phyloP scores from a whole-genome alignment of 2,888 invertebrate genomes.

The Torymus tubicola region DNA sequence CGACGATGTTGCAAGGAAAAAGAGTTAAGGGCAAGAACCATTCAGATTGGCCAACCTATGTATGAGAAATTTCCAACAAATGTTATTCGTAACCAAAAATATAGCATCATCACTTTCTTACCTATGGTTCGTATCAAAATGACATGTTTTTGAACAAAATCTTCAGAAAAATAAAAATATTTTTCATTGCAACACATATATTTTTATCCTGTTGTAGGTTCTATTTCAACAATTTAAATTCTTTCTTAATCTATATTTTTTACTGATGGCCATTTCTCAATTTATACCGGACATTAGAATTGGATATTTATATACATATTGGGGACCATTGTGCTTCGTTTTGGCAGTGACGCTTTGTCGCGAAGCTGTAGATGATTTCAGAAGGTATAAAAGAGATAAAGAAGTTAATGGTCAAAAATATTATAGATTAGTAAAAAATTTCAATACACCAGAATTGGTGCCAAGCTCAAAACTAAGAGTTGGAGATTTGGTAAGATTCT shows the following conservation, averaged over 20 bases:
- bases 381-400: slow-evolving; percentile 91
- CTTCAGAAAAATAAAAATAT: not conserved
- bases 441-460: slow-evolving; percentile 83
- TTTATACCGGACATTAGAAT: slow-evolving; percentile 98
- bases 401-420: slow-evolving; percentile 98
- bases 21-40: slow-evolving; percentile 86
- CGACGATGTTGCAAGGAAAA: slow-evolving; percentile 85
- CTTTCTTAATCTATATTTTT: slow-evolving; percentile 98
- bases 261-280: slow-evolving; percentile 98
- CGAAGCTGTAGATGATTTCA: slow-evolving; percentile 97
- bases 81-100: slow-evolving; percentile 98
- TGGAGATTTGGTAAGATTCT: slow-evolving; percentile 79
- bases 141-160: not conserved
- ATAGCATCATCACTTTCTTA: slow-evolving; percentile 93
- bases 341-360: slow-evolving; percentile 96
- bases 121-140: slow-evolving; percentile 79
- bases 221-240: slow-evolving; percentile 99
- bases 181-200: not conserved
- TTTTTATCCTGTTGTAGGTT: slow-evolving; percentile 79
- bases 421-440: slow-evolving; percentile 84
- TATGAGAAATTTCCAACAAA: slow-evolving; percentile 94
- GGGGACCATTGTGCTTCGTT: slow-evolving; percentile 99
- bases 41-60: slow-evolving; percentile 86
- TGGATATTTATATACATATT: slow-evolving; percentile 98
- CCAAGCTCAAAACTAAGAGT: slow-evolving; percentile 91